Percentiles rank a stretch among this genome's conserved stretches.
These are phyloP conservation scores for Holocentrus rufus DNA, from an alignment of 2,797 vertebrate genomes.

Conservation along the genomic window DNA sequence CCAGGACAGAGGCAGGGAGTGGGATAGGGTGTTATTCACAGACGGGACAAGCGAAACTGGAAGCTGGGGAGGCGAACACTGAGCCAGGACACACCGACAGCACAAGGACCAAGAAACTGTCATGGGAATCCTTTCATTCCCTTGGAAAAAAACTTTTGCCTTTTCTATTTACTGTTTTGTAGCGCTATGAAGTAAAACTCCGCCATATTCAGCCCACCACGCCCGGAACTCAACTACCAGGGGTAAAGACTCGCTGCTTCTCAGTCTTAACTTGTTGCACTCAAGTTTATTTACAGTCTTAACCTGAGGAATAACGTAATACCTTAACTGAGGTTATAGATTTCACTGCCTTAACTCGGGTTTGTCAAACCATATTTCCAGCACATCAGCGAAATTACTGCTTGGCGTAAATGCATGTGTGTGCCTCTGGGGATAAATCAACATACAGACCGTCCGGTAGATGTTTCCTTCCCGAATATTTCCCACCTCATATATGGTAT, in stretches of 20 bases:
- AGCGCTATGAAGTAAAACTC: constrained; percentile 69
- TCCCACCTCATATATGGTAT: constrained; percentile 6
- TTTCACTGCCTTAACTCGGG: constrained; percentile 28
- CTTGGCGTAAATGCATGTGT: background rate
- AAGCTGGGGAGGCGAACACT: constrained; percentile 27
- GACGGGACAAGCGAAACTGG: constrained; percentile 43
- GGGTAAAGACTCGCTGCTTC: constrained; percentile 32
- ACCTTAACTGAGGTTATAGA: background rate
- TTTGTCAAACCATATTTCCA: constrained; percentile 18
- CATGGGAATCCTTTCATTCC: background rate
- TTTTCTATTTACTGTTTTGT: constrained; percentile 24
- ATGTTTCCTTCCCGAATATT: background rate
- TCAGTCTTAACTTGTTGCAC: constrained; percentile 53
- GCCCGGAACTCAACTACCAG: constrained; percentile 78
- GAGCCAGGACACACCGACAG: constrained; percentile 3
- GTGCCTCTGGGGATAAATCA: background rate
- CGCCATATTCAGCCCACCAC: constrained; percentile 89
- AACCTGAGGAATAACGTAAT: constrained; percentile 36
- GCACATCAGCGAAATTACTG: background rate
- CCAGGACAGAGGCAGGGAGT: constrained; percentile 20
- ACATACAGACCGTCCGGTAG: background rate
- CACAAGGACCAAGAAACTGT: background rate
- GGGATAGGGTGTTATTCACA: constrained; percentile 38
- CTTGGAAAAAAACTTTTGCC: background rate
- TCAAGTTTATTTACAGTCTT: constrained; percentile 50